phyloP scores from a whole-genome alignment of 2,888 invertebrate species.

The Apamea crenata region DNA sequence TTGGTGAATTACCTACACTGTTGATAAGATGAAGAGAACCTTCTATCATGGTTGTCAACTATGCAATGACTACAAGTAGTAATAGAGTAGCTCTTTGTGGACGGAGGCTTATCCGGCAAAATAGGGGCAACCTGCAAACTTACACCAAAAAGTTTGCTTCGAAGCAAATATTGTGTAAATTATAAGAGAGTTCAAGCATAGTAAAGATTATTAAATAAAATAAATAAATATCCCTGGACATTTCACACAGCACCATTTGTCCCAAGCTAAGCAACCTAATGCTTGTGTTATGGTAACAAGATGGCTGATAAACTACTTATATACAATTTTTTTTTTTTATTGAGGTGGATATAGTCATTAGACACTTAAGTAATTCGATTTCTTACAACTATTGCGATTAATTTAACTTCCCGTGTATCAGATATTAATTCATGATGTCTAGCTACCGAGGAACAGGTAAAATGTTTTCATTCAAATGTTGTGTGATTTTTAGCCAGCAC shows the following conservation, averaged over 20 bases:
- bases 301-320: too few relatives aligned
- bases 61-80: not conserved
- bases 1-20: slow-evolving; percentile 9
- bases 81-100: not conserved
- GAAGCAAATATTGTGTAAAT: not conserved
- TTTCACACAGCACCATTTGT: too few relatives aligned
- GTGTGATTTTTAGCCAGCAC: slow-evolving; percentile 64
- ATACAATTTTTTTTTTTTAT: too few relatives aligned
- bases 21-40: not conserved
- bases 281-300: too few relatives aligned
- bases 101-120: too few relatives aligned
- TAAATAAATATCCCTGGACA: too few relatives aligned
- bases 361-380: not conserved
- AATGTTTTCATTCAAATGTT: slow-evolving; percentile 13
- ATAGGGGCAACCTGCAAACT: not conserved
- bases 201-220: too few relatives aligned
- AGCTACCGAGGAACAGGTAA: slow-evolving; percentile 72
- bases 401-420: slow-evolving; percentile 24
- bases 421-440: slow-evolving; percentile 15
- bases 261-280: too few relatives aligned
- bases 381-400: not conserved
- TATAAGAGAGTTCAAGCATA: not conserved
- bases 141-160: not conserved
- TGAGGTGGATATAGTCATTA: not conserved
- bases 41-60: not conserved